Conservation (phyloP, 2,888 invertebrate genomes). For the Spodoptera exigua region DNA sequence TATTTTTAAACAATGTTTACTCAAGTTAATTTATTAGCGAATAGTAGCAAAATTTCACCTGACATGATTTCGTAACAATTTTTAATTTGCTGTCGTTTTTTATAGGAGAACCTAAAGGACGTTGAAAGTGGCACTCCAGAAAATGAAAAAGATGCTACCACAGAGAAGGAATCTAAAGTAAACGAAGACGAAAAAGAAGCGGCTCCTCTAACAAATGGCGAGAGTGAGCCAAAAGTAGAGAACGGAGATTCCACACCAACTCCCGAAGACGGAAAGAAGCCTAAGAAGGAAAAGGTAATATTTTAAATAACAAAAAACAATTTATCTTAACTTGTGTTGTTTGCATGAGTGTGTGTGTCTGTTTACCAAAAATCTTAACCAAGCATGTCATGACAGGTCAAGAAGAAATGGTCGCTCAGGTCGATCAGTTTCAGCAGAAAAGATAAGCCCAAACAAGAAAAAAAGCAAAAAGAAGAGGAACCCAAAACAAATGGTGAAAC, state of each 20-base stretch:
- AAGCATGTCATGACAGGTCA: conserved; percentile 87
- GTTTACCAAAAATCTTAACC: conserved; percentile 64
- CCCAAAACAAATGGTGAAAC: conserved; percentile 90
- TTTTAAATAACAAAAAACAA: conserved; percentile 3
- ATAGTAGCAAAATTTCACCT: too few species aligned
- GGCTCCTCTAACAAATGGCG: conserved; percentile 79
- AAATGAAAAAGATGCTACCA: conserved; percentile 92
- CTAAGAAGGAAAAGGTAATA: conserved; percentile 91
- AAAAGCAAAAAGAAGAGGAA: conserved; percentile 90
- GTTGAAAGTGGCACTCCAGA: conserved; percentile 89
- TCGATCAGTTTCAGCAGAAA: conserved; percentile 96
- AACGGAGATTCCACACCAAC: conserved; percentile 78
- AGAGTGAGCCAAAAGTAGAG: conserved; percentile 81
- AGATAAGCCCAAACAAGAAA: conserved; percentile 95
- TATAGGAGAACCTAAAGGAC: conserved; percentile 90
- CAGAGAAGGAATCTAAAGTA: conserved; percentile 89
- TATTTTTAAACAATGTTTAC: not conserved
- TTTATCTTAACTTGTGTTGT: conserved; percentile 33
- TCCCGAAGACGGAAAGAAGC: conserved; percentile 88
- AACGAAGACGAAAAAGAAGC: conserved; percentile 71
- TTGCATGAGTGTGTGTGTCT: conserved; percentile 62
- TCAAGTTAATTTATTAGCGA: not conserved
- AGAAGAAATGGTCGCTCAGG: conserved; percentile 97
- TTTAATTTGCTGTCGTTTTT: too few species aligned
- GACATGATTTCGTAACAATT: too few species aligned